Evolutionary conservation across 2,888 invertebrate species (phyloP).

Genomic region (Lycia hirtaria): DNA sequence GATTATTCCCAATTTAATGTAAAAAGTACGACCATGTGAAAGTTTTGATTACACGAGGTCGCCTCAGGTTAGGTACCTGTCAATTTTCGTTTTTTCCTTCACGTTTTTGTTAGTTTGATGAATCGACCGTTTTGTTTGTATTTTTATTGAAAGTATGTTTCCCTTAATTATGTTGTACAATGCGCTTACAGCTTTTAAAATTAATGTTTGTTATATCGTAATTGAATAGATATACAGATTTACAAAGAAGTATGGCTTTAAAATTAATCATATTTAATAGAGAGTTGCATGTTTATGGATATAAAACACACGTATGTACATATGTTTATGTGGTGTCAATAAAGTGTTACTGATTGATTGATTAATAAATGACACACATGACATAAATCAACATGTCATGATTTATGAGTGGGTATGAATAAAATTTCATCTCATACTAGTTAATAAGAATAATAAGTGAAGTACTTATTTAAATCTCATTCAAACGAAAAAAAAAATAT

Average conservation of each 20-base stretch:
- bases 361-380: too few relatives aligned
- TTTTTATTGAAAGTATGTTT: constrained; percentile 22
- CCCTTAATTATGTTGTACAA: constrained; percentile 19
- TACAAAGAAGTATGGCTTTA: background rate
- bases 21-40: constrained; percentile 31
- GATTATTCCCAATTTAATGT: constrained; percentile 25
- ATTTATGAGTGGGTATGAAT: too few relatives aligned
- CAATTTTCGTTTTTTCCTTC: constrained; percentile 28
- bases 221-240: background rate
- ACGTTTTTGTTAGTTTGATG: constrained; percentile 24
- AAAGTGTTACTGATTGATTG: too few relatives aligned
- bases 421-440: too few relatives aligned
- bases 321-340: too few relatives aligned
- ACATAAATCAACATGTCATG: too few relatives aligned
- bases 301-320: too few relatives aligned
- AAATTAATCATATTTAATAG: background rate
- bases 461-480: too few relatives aligned
- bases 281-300: background rate
- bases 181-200: background rate
- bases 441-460: too few relatives aligned
- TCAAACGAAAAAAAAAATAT: too few relatives aligned
- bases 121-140: constrained; percentile 18
- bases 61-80: constrained; percentile 33
- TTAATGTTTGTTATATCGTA: constrained; percentile 4
- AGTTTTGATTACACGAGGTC: constrained; percentile 34